These are phyloP conservation scores for human DNA, from an alignment of 2,113 vertebrate species.

Conservation along the genomic window DNA sequence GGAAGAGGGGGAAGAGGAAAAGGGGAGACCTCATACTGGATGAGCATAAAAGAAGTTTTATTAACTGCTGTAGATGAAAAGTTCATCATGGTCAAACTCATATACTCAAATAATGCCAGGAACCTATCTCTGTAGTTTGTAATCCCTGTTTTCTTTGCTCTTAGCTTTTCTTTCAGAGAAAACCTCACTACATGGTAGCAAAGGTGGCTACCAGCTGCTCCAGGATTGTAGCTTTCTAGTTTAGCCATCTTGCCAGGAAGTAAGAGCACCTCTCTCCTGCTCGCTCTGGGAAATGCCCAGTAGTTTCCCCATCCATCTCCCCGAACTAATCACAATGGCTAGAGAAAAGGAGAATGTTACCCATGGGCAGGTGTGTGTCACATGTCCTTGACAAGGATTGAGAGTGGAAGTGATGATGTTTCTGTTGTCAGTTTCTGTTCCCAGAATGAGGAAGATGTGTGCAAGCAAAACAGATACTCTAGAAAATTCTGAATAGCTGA, in stretches of 20 bases:
- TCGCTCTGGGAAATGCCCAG: background rate
- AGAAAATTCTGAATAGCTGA: background rate
- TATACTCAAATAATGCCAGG: background rate
- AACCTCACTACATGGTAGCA: background rate
- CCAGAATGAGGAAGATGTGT: background rate
- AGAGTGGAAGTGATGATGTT: background rate
- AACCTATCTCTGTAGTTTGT: background rate
- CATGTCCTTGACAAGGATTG: fast-evolving
- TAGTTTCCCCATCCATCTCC: background rate
- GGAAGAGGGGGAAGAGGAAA: too few relatives aligned
- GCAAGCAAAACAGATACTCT: background rate
- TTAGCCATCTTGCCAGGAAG: background rate
- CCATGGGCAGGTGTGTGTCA: background rate
- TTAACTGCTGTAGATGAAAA: background rate
- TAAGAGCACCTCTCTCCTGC: background rate
- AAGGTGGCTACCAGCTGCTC: background rate
- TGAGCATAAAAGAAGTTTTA: background rate
- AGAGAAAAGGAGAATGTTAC: background rate
- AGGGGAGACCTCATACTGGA: background rate
- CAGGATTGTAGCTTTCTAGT: background rate
- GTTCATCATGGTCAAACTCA: background rate
- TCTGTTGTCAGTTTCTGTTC: background rate
- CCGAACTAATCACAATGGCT: background rate
- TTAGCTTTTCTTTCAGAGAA: background rate
- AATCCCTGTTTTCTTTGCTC: background rate